phyloP scores from a whole-genome alignment of 2,113 vertebrate genomes.

The Picathartes gymnocephalus region DNA sequence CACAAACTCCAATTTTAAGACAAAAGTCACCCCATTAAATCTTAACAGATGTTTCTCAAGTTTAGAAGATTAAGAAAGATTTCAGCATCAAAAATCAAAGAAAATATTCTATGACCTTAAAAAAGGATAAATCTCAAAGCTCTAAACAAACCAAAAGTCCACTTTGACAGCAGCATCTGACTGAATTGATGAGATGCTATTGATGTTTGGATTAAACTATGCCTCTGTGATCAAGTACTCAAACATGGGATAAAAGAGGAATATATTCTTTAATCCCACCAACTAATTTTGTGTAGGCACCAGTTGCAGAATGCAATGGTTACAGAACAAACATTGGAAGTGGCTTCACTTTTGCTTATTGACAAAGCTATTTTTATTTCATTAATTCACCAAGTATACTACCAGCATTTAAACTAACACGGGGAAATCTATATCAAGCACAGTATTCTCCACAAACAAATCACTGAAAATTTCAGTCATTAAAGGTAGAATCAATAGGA shows the following conservation, averaged over 20 bases:
- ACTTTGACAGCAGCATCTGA: constrained; percentile 83
- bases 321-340: constrained; percentile 71
- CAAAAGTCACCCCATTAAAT: constrained; percentile 79
- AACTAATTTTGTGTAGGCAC: constrained; percentile 82
- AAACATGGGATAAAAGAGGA: constrained; percentile 90
- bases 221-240: constrained; percentile 94
- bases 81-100: constrained; percentile 93
- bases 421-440: constrained; percentile 68
- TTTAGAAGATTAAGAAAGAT: constrained; percentile 88
- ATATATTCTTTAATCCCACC: constrained; percentile 92
- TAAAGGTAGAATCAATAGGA: constrained; percentile 68
- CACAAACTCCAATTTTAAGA: constrained; percentile 76
- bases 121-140: constrained; percentile 78
- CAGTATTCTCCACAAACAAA: constrained; percentile 65
- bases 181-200: constrained; percentile 87
- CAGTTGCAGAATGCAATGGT: constrained; percentile 63
- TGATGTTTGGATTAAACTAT: constrained; percentile 94
- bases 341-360: constrained; percentile 73
- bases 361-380: constrained; percentile 80
- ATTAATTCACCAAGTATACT: constrained; percentile 75
- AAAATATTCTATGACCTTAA: constrained; percentile 82
- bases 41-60: constrained; percentile 82
- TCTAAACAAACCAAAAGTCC: constrained; percentile 83
- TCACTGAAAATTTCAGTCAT: constrained; percentile 68
- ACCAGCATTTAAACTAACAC: constrained; percentile 70